Evolutionary conservation across 35 echinoderm and acorn worm species (phyloP), one percentile per base, ranked within the genome.

Genomic region (Antedon bifida): DNA sequence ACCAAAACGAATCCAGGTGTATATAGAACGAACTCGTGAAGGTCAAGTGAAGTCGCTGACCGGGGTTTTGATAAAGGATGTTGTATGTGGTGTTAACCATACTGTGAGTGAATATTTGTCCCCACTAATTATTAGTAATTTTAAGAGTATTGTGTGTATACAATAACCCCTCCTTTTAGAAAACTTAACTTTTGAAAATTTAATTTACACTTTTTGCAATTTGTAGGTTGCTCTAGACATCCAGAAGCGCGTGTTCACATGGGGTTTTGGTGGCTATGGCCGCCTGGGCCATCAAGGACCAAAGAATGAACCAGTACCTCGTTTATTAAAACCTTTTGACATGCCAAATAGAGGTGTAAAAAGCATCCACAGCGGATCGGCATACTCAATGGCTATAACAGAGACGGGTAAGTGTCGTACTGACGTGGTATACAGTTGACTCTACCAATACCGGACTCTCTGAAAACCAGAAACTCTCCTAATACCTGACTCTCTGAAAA

Each of bases 181-280:
- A n/a, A 14, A 42, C 38, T 4, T 42, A 42, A 7, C 38, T 42
- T 42, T 42, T 4, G 38, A 7, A 4, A 42, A 14, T 42, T 42
- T 14, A 4, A 42, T 42, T 42, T 42, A 7, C 14, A 14, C 14
- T 7, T 42, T 4, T 42, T 42, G 5, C 38, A 7, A 42, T 76
- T 30, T 84, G 17, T 26, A 96, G 93, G 81, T 96, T 87, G 93
- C 93, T 31, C 80, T 96, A 80, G 93, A 91, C 30, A 96, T 96
- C 89, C 89, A 91, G 82, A 79, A 83, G 5, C 84, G 93, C 0
- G 85, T 96, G 29, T 96, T 96, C 87, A 91, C 93, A 17, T 96
- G 93, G 93, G 93, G 93, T 73, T 96, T 96, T 78, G 93, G 93
- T 19, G 93, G 93, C 10, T 96, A 96, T 42, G 93, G 93, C 31